Conservation (phyloP, 1,140 invertebrate species). For the Anadara kagoshimensis region DNA sequence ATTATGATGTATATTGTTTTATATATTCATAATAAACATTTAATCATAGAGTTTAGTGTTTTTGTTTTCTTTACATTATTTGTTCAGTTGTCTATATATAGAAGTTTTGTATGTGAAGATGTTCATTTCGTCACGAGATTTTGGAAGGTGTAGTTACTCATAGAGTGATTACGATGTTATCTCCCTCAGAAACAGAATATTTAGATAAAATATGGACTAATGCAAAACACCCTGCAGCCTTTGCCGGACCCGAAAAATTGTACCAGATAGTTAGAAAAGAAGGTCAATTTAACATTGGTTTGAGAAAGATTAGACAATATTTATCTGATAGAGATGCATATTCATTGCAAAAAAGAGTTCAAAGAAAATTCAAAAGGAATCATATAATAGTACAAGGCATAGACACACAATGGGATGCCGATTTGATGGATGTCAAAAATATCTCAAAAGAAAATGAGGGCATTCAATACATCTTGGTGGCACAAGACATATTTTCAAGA, state of each 20-base stretch:
- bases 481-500: slow-evolving; percentile 28
- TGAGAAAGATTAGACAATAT: neutral
- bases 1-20: neutral
- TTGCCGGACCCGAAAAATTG: slow-evolving; percentile 12
- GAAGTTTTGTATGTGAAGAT: neutral
- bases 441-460: slow-evolving; percentile 26
- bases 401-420: slow-evolving; percentile 1
- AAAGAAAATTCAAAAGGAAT: slow-evolving; percentile 7
- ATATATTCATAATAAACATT: neutral
- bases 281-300: slow-evolving; percentile 4
- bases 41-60: neutral
- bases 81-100: neutral
- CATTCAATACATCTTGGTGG: slow-evolving; percentile 23
- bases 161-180: no score
- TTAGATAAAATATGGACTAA: slow-evolving; percentile 8
- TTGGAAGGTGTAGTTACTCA: no score
- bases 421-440: slow-evolving; percentile 29
- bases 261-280: slow-evolving; percentile 9
- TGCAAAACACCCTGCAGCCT: neutral
- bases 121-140: neutral
- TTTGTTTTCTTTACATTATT: neutral
- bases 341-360: neutral
- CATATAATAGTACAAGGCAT: no score
- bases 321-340: slow-evolving; percentile 3
- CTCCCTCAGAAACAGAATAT: neutral